Evolutionary conservation across 1,140 invertebrate species (phyloP).

Genomic region (Helicorthomorpha holstii): DNA sequence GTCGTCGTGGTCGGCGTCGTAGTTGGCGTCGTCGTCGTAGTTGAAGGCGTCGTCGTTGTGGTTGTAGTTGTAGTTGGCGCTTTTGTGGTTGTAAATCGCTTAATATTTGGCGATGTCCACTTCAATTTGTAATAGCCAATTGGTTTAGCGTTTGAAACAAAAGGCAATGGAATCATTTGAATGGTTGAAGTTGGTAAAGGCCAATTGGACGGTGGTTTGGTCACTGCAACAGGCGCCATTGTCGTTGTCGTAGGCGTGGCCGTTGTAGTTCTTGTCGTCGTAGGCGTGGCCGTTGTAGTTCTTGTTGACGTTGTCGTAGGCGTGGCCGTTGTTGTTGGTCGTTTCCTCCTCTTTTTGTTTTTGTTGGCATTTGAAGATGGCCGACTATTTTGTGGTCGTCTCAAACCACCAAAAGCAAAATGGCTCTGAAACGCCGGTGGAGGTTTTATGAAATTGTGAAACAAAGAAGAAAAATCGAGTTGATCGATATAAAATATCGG

Average conservation of each 20-base stretch:
- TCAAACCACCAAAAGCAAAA: neutral
- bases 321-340: neutral
- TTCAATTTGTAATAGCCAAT: neutral
- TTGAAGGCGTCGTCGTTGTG: neutral
- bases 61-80: neutral
- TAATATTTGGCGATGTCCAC: too few species aligned
- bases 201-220: too few species aligned
- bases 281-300: neutral
- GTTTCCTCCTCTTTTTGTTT: neutral
- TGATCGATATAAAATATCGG: neutral
- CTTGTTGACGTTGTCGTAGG: neutral
- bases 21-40: neutral
- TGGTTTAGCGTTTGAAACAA: neutral
- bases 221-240: too few species aligned
- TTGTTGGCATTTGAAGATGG: too few species aligned
- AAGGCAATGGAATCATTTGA: neutral
- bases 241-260: neutral
- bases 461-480: neutral
- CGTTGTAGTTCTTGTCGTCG: neutral
- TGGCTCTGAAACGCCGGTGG: too few species aligned
- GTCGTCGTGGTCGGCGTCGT: neutral
- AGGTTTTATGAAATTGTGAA: too few species aligned
- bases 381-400: too few species aligned
- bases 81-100: too few species aligned
- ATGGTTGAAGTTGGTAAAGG: too few species aligned